A percentile compares a stretch with the other conserved stretches of the same genome.
These are phyloP conservation scores for Vanacampus margaritifer DNA, from an alignment of 2,113 vertebrate genomes.

Conservation along the genomic window DNA sequence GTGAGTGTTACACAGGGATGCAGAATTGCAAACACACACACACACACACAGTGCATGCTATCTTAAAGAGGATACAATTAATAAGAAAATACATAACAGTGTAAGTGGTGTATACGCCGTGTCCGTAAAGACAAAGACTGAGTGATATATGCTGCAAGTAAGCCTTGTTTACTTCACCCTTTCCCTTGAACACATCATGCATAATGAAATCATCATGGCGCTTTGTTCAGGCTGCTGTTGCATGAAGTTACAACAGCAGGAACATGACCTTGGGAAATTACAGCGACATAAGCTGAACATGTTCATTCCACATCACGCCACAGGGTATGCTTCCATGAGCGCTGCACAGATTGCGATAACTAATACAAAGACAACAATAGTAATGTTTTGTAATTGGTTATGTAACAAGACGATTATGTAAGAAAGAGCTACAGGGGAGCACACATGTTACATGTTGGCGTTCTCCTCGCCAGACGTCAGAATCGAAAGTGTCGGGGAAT, in stretches of 20 bases:
- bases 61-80: not conserved
- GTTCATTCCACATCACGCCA: not conserved
- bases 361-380: not conserved
- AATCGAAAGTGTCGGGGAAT: constrained; percentile 14
- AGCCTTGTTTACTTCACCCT: not conserved
- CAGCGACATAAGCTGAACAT: not conserved
- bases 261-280: constrained; percentile 8
- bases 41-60: not conserved
- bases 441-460: constrained; percentile 20
- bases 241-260: not conserved
- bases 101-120: not conserved
- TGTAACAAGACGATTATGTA: constrained; percentile 29
- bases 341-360: not conserved
- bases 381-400: constrained; percentile 24
- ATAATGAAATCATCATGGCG: not conserved
- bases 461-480: constrained; percentile 9
- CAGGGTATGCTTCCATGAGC: not conserved
- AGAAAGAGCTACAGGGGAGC: constrained; percentile 14
- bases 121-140: not conserved
- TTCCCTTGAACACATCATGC: not conserved
- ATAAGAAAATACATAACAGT: not conserved
- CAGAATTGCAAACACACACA: not conserved
- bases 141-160: not conserved
- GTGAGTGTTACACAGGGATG: not conserved
- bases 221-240: not conserved